Evolutionary conservation across 2,797 vertebrate genomes (phyloP).

Genomic region (Scolopax rusticola): DNA sequence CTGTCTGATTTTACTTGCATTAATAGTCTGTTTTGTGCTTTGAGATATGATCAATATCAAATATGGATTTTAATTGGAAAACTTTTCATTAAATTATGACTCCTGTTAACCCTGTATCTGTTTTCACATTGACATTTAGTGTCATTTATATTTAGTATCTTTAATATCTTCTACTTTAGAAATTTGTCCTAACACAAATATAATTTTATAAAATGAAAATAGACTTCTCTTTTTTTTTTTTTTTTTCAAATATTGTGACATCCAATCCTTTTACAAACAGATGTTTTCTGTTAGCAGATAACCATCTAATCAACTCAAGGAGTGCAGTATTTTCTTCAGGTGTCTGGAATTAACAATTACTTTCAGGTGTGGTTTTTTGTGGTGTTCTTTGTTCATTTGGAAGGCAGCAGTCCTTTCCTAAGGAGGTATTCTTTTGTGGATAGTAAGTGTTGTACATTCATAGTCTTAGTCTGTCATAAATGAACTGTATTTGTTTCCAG

Average conservation of each 20-base stretch:
- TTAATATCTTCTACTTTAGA: background rate
- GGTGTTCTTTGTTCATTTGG: background rate
- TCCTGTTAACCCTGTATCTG: background rate
- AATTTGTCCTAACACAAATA: background rate
- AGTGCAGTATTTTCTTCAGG: background rate
- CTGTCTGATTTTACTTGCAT: background rate
- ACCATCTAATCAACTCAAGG: background rate
- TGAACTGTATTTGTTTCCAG: background rate
- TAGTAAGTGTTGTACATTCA: background rate
- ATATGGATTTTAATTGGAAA: background rate
- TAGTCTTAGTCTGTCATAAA: background rate
- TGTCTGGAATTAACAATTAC: background rate
- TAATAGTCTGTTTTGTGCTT: background rate
- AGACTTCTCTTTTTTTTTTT: background rate
- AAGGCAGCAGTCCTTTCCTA: background rate
- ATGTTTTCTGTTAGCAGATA: background rate
- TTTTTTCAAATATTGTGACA: conserved; percentile 31
- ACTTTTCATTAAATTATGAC: conserved; percentile 16
- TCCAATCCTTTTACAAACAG: background rate
- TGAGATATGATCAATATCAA: background rate
- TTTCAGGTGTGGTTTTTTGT: background rate
- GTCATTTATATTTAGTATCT: background rate
- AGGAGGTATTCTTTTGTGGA: background rate
- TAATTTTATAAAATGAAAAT: background rate
- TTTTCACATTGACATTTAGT: conserved; percentile 5